A percentile compares a stretch with the other conserved stretches of the same genome.
These are phyloP conservation scores for Emesis furor DNA, from an alignment of 2,888 invertebrate species.

Conservation along the genomic window DNA sequence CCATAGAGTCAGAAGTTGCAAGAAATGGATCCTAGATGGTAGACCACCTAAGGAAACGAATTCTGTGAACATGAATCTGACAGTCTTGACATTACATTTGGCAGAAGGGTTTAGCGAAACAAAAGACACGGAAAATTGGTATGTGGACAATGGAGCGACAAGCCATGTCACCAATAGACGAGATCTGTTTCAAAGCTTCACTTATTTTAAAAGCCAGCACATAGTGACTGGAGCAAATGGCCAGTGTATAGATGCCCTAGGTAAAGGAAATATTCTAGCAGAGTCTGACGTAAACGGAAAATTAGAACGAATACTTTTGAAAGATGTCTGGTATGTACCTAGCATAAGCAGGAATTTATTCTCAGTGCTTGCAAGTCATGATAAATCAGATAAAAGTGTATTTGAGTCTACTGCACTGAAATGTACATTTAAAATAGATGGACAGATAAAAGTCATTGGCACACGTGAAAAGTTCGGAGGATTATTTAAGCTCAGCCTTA, in stretches of 20 bases:
- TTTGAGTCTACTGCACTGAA: constrained; percentile 6
- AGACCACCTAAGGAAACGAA: constrained; percentile 4
- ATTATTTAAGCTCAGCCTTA: constrained; percentile 19
- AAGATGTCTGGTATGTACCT: constrained; percentile 32
- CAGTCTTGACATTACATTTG: neutral
- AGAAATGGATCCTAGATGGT: constrained; percentile 4
- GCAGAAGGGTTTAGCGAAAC: neutral
- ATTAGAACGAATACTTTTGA: neutral
- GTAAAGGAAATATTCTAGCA: no score
- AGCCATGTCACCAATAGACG: constrained; percentile 31
- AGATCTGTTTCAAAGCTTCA: constrained; percentile 6
- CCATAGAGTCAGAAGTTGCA: neutral
- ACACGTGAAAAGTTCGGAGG: constrained; percentile 15
- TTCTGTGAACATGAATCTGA: constrained; percentile 7
- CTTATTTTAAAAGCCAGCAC: constrained; percentile 4
- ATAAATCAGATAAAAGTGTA: neutral
- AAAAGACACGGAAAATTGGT: constrained; percentile 8
- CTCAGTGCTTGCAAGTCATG: constrained; percentile 35
- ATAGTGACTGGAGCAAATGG: constrained; percentile 6
- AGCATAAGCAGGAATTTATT: constrained; percentile 30
- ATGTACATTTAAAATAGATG: neutral
- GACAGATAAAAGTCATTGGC: constrained; percentile 23
- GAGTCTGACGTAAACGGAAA: no score
- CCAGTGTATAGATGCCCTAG: no score
- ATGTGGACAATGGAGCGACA: constrained; percentile 48